Evolutionary conservation across 2,888 invertebrate genomes (phyloP), one percentile per base, ranked within the genome.

Genomic region (Chamaedrilus cognettii): DNA sequence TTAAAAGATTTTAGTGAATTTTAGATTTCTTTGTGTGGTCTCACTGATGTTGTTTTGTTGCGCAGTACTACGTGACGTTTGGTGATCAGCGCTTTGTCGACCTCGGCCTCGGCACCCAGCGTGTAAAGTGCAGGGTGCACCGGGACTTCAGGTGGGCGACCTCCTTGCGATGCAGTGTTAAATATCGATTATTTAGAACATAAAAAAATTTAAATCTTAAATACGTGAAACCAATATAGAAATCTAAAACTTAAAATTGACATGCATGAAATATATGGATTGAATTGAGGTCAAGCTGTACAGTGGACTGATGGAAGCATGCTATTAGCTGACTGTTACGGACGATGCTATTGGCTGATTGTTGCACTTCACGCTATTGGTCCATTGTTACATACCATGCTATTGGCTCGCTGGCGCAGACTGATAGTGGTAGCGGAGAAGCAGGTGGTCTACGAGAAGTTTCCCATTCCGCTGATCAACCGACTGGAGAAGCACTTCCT

Each of bases 401-500:
- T 51, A 19, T 59, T 49, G n/a, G 23, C 23, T 49, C 62, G 0
- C n/a, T n/a, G n/a, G n/a, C 79, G 76, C 73, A 76, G 77, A 60
- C 65, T 81, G 67, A 77, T 81, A 32, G 80, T 81, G 52, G 78
- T 81, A 49, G 80, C 80, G 26, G 81, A 80, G 68, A 79, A 80
- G 70, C 67, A 78, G 55, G 76, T 76, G 4, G 81, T 81, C 28
- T 78, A 81, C 67, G 69, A 78, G 52, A 78, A 77, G 69, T 82
- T 82, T 64, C 81, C 82, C 0, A 81, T 80, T 60, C 81, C 82
- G 2, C 74, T 82, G n/a, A n/a, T n/a, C n/a, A n/a, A n/a, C n/a
- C n/a, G n/a, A n/a, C n/a, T n/a, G n/a, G n/a, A n/a, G n/a, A 82
- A 82, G 68, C 82, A 82, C 69, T 82, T 80, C 73, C 76, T 84